Percentiles rank a stretch among this genome's conserved stretches.
Conservation (phyloP, 1,140 invertebrate genomes). For the Euura lappo region DNA sequence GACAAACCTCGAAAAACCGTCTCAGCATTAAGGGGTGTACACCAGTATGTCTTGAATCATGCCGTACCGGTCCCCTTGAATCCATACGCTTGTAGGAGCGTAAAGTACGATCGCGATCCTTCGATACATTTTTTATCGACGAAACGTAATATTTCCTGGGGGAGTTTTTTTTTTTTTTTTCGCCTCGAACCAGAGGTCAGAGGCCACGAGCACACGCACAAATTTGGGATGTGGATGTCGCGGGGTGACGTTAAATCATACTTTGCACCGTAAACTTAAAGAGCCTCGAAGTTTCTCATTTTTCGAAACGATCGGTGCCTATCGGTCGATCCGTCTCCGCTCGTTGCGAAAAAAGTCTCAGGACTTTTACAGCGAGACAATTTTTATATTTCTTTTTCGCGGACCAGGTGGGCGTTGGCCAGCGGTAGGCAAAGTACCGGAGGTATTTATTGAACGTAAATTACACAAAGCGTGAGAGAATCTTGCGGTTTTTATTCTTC, state of each 20-base stretch:
- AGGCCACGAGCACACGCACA: not conserved
- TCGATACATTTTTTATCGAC: not conserved
- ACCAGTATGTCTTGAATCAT: not conserved
- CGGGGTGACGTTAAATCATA: slow-evolving; percentile 15
- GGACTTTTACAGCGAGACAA: too few species aligned
- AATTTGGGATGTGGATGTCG: slow-evolving; percentile 2
- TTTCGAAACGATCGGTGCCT: not conserved
- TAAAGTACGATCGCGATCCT: not conserved
- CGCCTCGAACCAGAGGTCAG: not conserved
- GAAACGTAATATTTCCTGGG: not conserved
- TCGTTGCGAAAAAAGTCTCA: too few species aligned
- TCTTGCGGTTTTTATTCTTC: too few species aligned
- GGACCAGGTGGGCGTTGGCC: slow-evolving; percentile 23
- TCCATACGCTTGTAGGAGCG: not conserved
- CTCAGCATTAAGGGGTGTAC: too few species aligned
- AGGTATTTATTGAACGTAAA: slow-evolving; percentile 6
- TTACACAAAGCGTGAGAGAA: too few species aligned
- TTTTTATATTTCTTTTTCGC: too few species aligned
- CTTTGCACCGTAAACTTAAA: not conserved
- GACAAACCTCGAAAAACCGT: too few species aligned
- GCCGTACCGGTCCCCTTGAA: not conserved
- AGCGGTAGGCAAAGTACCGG: slow-evolving; percentile 18
- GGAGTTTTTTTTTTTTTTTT: too few species aligned
- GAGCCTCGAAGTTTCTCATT: not conserved
- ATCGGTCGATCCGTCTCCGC: too few species aligned